Percentiles rank a stretch among this genome's conserved stretches.
These are phyloP conservation scores for Cotesia chilonis DNA, from an alignment of 1,140 invertebrate genomes.

Conservation along the genomic window DNA sequence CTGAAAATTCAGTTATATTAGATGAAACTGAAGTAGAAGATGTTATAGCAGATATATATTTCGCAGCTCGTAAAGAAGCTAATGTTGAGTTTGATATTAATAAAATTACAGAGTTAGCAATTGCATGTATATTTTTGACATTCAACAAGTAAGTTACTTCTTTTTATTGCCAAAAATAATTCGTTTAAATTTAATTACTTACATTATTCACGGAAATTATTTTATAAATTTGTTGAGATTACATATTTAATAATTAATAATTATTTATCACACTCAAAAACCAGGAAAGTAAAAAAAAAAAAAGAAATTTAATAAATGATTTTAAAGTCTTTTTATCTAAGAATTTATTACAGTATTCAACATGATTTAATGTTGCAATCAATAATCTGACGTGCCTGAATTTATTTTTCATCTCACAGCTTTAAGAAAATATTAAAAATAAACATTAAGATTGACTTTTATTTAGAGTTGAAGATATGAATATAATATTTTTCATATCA, in stretches of 20 bases:
- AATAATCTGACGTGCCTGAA: constrained; percentile 15
- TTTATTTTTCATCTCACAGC: constrained; percentile 12
- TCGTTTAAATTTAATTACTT: background rate
- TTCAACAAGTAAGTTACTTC: constrained; percentile 65
- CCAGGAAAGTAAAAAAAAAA: too few relatives aligned
- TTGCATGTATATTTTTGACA: constrained; percentile 64
- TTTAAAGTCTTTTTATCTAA: constrained; percentile 5
- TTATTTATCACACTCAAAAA: too few relatives aligned
- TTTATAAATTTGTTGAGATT: background rate
- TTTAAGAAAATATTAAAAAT: constrained; percentile 9
- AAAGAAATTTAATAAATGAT: constrained; percentile 4
- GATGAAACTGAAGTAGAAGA: constrained; percentile 65
- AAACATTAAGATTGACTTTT: background rate
- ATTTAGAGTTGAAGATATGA: too few relatives aligned
- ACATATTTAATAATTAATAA: too few relatives aligned
- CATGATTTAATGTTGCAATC: too few relatives aligned
- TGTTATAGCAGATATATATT: constrained; percentile 68
- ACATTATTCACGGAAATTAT: constrained; percentile 14
- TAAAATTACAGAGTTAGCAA: constrained; percentile 62
- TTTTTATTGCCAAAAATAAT: background rate
- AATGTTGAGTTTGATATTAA: constrained; percentile 61
- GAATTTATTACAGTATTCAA: too few relatives aligned
- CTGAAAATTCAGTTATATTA: constrained; percentile 64
- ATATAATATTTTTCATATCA: background rate
- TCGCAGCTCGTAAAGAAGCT: constrained; percentile 64